Conservation (phyloP, 2,888 invertebrate species). For the Koerneria pararmatus region DNA sequence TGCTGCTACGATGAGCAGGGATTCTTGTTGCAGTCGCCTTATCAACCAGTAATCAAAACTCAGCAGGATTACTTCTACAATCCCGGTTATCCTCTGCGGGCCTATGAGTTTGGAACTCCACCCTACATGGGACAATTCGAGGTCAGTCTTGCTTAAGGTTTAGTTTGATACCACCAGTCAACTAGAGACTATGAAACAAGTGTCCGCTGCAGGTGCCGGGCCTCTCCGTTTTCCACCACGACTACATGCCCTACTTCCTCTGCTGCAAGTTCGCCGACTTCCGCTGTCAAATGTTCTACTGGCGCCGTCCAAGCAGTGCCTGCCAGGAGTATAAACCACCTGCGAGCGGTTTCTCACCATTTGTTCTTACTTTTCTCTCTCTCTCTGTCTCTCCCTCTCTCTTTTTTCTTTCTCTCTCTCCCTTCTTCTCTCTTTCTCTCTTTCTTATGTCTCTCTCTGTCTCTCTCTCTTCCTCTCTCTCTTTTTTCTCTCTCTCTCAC, state of each 20-base stretch:
- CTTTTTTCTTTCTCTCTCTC: too few species aligned
- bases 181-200: neutral
- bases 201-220: conserved; percentile 71
- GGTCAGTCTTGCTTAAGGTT: conserved; percentile 64
- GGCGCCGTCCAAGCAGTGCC: conserved; percentile 82
- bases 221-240: conserved; percentile 91
- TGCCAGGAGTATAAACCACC: conserved; percentile 72
- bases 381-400: too few species aligned
- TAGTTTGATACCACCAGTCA: neutral
- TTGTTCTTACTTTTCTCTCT: too few species aligned
- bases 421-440: too few species aligned
- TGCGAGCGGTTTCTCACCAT: conserved; percentile 37
- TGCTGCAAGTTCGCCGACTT: conserved; percentile 92
- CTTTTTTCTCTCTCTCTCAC: too few species aligned
- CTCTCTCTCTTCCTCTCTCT: too few species aligned
- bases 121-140: conserved; percentile 93
- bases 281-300: conserved; percentile 88
- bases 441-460: too few species aligned
- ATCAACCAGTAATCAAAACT: conserved; percentile 70
- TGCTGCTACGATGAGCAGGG: conserved; percentile 93
- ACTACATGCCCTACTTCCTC: conserved; percentile 86
- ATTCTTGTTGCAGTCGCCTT: conserved; percentile 86
- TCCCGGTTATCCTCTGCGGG: conserved; percentile 58
- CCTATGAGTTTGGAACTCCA: conserved; percentile 79
- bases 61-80: conserved; percentile 47